phyloP scores from a whole-genome alignment of 2,797 vertebrate species.

The Mormyrus hasselquistii region DNA sequence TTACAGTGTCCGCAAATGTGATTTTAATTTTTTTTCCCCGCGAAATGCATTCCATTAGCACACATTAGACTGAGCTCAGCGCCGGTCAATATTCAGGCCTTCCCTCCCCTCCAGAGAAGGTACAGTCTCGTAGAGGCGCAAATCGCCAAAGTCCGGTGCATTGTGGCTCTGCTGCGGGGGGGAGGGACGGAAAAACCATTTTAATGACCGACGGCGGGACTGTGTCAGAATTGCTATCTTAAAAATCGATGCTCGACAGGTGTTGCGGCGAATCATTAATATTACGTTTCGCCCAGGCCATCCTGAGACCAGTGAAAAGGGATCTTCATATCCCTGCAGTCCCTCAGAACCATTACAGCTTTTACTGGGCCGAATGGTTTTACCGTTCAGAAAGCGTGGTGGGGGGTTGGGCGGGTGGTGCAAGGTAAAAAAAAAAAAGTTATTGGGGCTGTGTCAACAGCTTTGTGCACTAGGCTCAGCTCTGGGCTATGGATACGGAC shows the following conservation, averaged over 20 bases:
- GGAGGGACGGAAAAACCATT: background rate
- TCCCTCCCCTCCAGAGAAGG: background rate
- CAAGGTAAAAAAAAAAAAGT: background rate
- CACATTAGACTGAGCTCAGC: background rate
- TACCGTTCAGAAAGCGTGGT: background rate
- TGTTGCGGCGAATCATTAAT: background rate
- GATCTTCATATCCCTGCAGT: background rate
- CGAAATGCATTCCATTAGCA: constrained; percentile 7
- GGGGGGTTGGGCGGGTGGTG: background rate
- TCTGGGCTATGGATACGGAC: background rate
- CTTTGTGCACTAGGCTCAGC: background rate
- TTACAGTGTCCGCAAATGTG: background rate
- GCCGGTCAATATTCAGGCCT: background rate
- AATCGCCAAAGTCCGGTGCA: background rate
- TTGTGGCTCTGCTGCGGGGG: background rate
- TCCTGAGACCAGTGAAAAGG: background rate
- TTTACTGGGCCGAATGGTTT: background rate
- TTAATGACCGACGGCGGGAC: background rate
- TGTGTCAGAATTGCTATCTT: background rate
- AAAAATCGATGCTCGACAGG: constrained; percentile 5
- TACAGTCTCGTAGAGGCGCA: background rate
- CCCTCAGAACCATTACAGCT: background rate
- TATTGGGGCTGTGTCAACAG: background rate
- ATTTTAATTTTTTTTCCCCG: background rate
- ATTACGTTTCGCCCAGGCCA: no score